Evolutionary conservation across 1,140 invertebrate genomes (phyloP).

Genomic region (Tribolium castaneum): DNA sequence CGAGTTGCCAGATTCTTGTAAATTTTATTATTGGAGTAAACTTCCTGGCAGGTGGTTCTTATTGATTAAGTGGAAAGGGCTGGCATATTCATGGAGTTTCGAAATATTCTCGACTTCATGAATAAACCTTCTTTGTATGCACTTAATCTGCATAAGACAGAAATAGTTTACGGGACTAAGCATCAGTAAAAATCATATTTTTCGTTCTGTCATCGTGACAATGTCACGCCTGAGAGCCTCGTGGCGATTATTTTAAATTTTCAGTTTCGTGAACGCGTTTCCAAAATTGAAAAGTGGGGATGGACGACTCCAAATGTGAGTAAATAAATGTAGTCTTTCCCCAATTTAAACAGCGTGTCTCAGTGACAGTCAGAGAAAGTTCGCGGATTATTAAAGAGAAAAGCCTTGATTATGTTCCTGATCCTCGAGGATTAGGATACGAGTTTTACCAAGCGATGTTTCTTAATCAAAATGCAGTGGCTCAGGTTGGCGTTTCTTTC

Average conservation of each 20-base stretch:
- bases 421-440: conserved; percentile 11
- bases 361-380: background rate
- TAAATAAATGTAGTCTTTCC: background rate
- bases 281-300: background rate
- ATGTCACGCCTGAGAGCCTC: too few relatives aligned
- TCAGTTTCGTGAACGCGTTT: background rate
- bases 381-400: conserved; percentile 4
- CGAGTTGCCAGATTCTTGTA: background rate
- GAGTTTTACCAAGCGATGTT: conserved; percentile 4
- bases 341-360: background rate
- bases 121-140: conserved; percentile 2
- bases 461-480: background rate
- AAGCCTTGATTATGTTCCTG: conserved; percentile 11
- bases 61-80: background rate
- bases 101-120: background rate
- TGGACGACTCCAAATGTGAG: background rate
- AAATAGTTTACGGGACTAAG: background rate
- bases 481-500: background rate
- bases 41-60: background rate
- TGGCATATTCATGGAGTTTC: conserved; percentile 1
- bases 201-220: background rate
- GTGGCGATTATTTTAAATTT: background rate
- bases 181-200: background rate
- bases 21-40: background rate
- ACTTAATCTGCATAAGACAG: background rate